Evolutionary conservation across 2,888 invertebrate species (phyloP), one percentile per base, ranked within the genome.

Genomic region (Metellina segmentata): DNA sequence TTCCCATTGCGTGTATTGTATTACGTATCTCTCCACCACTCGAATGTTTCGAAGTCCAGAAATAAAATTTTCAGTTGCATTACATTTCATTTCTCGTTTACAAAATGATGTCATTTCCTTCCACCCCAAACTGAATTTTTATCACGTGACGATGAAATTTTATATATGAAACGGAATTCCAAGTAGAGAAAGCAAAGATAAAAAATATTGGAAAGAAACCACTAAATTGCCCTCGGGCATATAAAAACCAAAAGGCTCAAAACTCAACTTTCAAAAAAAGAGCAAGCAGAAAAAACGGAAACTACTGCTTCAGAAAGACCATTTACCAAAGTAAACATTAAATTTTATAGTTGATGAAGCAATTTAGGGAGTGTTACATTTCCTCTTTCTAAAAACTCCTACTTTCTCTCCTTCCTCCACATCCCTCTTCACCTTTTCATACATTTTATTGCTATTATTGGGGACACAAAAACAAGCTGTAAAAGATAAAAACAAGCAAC

Each of bases 341-440:
- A 78, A 90, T 90, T 90, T 90, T 85, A 85, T 85, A 90, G 89
- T 85, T 85, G 89, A 90, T 90, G 85, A 83, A 85, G 89, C 89
- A 90, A 90, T 90, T 90, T 79, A n/a, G 34, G 53, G 13, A 71
- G 71, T 61, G 78, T 90, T 83, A 78, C 79, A 71, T 83, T 90
- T 90, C 79, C 49, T 69, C 19, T 53, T n/a, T 20, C 49, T 13
- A 81, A 16, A 72, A 51, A 16, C 34, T 49, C 69, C 13, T 11
- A 5, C 13, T 77, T 61, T 77, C 7, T 61, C 16, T 53, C 34
- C 20, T 72, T 74, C 19, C 51, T 78, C 52, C 52, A 7, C 20
- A 53, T 48, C 6, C 51, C 48, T 75, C 61, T 61, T 20, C 53
- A 11, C 34, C 53, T 79, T 74, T 61, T 74, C 83, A 74, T 71